These are phyloP conservation scores for Lonchura striata DNA, from an alignment of 2,113 vertebrate genomes.

Conservation along the genomic window DNA sequence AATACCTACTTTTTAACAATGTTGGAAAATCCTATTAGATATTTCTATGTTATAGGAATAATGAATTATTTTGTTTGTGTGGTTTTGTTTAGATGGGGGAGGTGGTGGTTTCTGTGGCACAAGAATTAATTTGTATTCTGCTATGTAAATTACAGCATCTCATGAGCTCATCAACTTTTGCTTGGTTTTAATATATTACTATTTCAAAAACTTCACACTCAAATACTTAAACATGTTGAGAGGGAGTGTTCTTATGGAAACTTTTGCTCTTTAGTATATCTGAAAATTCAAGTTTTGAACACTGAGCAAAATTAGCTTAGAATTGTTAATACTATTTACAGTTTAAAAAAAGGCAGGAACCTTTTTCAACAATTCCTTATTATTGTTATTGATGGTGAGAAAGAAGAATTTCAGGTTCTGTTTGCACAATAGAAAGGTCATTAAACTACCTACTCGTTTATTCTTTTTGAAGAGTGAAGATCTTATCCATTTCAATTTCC, in stretches of 20 bases:
- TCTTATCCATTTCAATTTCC: not conserved
- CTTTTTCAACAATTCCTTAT: not conserved
- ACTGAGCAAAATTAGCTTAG: not conserved
- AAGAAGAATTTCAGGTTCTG: not conserved
- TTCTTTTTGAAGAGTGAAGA: constrained; percentile 31
- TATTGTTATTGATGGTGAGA: not conserved
- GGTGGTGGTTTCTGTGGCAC: not conserved
- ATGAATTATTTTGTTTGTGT: not conserved
- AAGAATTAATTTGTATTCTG: not conserved
- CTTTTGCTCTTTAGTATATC: not conserved
- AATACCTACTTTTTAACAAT: not conserved
- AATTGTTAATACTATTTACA: not conserved
- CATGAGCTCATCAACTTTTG: not conserved
- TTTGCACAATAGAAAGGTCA: not conserved
- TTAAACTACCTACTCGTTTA: constrained; percentile 1
- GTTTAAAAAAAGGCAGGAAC: not conserved
- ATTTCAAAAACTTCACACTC: not conserved
- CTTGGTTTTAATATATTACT: not conserved
- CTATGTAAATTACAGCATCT: not conserved
- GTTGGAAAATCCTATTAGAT: accelerated
- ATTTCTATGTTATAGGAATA: not conserved
- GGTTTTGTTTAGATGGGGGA: not conserved
- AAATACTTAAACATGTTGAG: not conserved
- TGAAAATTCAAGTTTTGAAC: not conserved
- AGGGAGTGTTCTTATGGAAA: not conserved